Conservation (phyloP, 2,888 invertebrate genomes). For the Mongoloraphidia duomilia region DNA sequence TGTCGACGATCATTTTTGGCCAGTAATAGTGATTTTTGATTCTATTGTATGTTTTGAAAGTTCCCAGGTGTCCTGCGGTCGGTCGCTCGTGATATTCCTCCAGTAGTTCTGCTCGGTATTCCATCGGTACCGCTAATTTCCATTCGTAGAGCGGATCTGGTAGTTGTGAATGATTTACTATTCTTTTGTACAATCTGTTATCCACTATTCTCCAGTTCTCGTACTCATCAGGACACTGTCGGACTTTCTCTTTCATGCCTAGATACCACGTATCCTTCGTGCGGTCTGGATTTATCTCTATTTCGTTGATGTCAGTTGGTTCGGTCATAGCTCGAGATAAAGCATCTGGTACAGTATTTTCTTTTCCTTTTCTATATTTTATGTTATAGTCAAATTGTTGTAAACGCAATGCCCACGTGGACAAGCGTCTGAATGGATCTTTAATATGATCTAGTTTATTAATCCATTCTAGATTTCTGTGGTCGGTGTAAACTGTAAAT, state of each 20-base stretch:
- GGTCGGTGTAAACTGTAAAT: too few species aligned
- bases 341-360: too few species aligned
- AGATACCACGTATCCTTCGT: slow-evolving; percentile 11
- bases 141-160: slow-evolving; percentile 10
- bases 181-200: slow-evolving; percentile 7
- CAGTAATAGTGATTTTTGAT: slow-evolving; percentile 11
- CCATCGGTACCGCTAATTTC: slow-evolving; percentile 14
- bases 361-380: too few species aligned
- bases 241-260: slow-evolving; percentile 5
- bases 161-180: slow-evolving; percentile 5
- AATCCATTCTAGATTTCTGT: too few species aligned
- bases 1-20: too few species aligned
- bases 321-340: too few species aligned
- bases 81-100: slow-evolving; percentile 12
- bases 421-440: too few species aligned
- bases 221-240: slow-evolving; percentile 4
- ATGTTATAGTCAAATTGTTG: too few species aligned
- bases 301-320: too few species aligned
- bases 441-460: too few species aligned
- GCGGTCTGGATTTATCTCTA: too few species aligned
- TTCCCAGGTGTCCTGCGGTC: slow-evolving; percentile 13
- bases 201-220: slow-evolving; percentile 11
- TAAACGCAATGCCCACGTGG: too few species aligned
- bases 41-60: slow-evolving; percentile 11
- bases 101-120: slow-evolving; percentile 9